These are phyloP conservation scores for Cichlasoma orientale DNA, from an alignment of 2,797 vertebrate genomes.

Conservation along the genomic window DNA sequence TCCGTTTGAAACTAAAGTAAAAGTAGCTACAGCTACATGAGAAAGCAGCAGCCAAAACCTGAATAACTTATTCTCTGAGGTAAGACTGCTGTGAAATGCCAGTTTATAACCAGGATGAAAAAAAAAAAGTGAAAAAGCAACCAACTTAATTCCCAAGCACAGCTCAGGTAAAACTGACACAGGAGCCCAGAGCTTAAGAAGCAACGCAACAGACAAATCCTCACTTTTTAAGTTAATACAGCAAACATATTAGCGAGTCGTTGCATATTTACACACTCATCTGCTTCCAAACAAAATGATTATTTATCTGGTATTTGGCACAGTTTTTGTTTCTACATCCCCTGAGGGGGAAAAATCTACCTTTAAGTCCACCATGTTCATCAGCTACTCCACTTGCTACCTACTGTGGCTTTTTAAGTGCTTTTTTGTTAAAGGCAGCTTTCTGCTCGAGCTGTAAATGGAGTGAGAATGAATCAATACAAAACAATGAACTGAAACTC, in stretches of 20 bases:
- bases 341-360: neutral
- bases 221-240: neutral
- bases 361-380: neutral
- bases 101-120: neutral
- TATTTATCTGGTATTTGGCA: neutral
- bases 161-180: neutral
- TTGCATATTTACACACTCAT: neutral
- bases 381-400: neutral
- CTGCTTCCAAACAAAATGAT: neutral
- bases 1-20: neutral
- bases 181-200: neutral
- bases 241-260: neutral
- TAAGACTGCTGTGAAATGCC: neutral
- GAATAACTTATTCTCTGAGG: neutral
- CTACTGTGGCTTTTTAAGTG: neutral
- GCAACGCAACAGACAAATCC: neutral
- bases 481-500: neutral
- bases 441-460: neutral
- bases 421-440: neutral
- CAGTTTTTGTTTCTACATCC: neutral
- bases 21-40: neutral
- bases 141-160: neutral
- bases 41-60: neutral
- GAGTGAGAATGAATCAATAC: neutral
- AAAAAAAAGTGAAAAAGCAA: neutral